Percentiles rank a stretch among this genome's conserved stretches.
Evolutionary conservation across 30 jellyfish, hydroid and myxozoan species (phyloP).

Genomic region (Turritopsis rubra): DNA sequence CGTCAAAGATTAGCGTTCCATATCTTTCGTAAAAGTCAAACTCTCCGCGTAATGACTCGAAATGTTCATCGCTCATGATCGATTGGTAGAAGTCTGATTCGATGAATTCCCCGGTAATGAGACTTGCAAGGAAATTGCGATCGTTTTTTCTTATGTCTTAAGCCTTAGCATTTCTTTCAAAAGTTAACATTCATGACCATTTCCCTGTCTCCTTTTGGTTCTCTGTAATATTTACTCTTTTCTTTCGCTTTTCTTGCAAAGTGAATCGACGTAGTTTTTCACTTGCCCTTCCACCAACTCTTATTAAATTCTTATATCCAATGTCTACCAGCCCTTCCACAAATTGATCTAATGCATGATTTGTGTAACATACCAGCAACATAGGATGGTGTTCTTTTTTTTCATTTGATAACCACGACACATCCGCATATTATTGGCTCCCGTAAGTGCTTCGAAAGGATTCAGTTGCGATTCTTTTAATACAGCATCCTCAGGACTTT

Average conservation of each 20-base stretch:
- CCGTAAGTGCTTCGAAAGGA: too few relatives aligned
- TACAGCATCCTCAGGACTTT: neutral
- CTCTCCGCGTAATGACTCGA: neutral
- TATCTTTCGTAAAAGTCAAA: neutral
- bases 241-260: neutral
- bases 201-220: neutral
- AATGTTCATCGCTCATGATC: neutral
- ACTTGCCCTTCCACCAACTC: slow-evolving; percentile 56
- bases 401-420: neutral
- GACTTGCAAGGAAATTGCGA: neutral
- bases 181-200: neutral
- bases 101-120: neutral
- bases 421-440: too few relatives aligned
- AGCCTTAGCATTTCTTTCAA: neutral
- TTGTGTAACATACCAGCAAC: slow-evolving; percentile 61
- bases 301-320: slow-evolving; percentile 38
- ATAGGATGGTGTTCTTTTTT: neutral
- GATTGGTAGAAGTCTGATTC: neutral
- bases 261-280: slow-evolving; percentile 7
- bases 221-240: neutral
- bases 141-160: neutral
- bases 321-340: slow-evolving; percentile 40
- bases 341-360: slow-evolving; percentile 83
- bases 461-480: too few relatives aligned
- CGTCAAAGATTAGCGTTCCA: neutral